Conservation (phyloP, 2,797 vertebrate genomes). For the Catamblyrhynchus diadema region DNA sequence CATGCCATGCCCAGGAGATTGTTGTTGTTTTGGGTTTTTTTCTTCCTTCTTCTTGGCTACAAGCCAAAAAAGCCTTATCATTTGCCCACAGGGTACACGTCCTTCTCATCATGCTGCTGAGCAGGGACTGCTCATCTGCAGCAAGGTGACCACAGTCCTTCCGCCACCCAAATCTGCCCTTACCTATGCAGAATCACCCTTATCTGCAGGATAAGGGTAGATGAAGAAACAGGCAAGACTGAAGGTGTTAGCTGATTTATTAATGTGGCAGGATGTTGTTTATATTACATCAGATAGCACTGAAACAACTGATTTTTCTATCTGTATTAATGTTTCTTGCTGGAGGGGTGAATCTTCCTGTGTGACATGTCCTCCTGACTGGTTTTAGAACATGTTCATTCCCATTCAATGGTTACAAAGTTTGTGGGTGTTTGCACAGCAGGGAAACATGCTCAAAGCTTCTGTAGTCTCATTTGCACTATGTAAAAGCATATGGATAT, state of each 20-base stretch:
- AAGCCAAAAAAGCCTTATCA: not conserved
- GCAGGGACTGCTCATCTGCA: not conserved
- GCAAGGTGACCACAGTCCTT: not conserved
- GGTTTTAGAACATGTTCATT: not conserved
- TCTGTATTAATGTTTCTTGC: not conserved
- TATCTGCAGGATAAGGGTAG: not conserved
- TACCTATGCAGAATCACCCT: fast-evolving
- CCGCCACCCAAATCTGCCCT: not conserved
- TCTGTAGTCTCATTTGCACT: not conserved
- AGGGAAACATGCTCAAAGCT: not conserved
- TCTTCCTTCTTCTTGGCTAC: not conserved
- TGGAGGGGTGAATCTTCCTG: not conserved
- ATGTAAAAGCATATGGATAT: not conserved
- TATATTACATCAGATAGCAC: not conserved
- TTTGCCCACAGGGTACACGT: not conserved
- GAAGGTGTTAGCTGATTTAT: not conserved
- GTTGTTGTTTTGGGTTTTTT: too few relatives aligned
- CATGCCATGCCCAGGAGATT: not conserved
- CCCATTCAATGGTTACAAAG: not conserved
- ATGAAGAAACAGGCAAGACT: not conserved
- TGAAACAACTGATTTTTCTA: not conserved
- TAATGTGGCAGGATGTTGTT: not conserved
- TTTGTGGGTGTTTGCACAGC: not conserved
- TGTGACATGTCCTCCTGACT: not conserved
- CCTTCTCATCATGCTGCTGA: not conserved